Conservation (phyloP, 1,140 invertebrate genomes). For the Laupala kohalensis region DNA sequence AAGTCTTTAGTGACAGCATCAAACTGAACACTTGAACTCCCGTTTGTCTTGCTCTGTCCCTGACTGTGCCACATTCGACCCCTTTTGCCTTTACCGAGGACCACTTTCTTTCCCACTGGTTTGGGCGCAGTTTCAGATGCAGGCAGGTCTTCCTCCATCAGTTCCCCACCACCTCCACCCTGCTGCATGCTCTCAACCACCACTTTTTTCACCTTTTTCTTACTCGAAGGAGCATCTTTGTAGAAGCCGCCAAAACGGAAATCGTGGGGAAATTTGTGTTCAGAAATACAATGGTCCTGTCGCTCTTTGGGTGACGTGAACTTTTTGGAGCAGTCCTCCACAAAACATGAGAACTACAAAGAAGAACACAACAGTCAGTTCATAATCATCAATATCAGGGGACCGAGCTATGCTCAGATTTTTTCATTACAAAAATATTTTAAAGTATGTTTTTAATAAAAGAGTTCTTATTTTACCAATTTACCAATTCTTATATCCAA, state of each 20-base stretch:
- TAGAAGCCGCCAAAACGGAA: neutral
- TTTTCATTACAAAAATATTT: neutral
- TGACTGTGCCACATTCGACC: neutral
- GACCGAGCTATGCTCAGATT: neutral
- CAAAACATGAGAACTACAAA: neutral
- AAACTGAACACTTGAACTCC: too few species aligned
- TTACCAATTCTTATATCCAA: too few species aligned
- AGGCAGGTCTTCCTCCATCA: neutral
- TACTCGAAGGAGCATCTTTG: neutral
- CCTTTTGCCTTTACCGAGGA: neutral
- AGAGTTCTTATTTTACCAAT: too few species aligned
- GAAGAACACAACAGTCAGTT: neutral
- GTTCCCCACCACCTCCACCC: neutral
- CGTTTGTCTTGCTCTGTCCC: too few species aligned
- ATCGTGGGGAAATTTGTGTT: neutral
- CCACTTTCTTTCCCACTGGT: neutral
- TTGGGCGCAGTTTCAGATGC: too few species aligned
- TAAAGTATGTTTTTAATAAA: neutral
- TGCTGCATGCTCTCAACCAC: neutral
- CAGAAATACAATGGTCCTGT: neutral
- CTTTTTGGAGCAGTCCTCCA: neutral
- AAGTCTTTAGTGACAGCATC: too few species aligned
- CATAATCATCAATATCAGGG: neutral
- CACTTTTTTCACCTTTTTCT: neutral
- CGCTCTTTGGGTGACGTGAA: neutral